Percentiles rank a stretch among this genome's conserved stretches.
Evolutionary conservation across 1,140 invertebrate genomes (phyloP).

Genomic region (Drosophila setifemur): DNA sequence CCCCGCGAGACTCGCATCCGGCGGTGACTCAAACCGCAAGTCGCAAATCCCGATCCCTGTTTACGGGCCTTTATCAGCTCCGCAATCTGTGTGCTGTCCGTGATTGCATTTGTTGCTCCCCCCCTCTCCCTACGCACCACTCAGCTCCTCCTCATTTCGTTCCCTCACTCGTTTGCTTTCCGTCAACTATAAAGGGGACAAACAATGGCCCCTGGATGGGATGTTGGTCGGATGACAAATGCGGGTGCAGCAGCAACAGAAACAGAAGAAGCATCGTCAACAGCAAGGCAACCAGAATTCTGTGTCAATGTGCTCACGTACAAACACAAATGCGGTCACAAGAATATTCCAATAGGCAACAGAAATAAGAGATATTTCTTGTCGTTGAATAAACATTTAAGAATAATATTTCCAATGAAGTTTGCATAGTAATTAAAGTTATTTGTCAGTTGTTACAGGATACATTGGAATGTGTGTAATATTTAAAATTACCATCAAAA

Average conservation of each 20-base stretch:
- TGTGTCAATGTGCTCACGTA: slow-evolving; percentile 53
- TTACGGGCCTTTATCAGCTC: slow-evolving; percentile 51
- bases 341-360: neutral
- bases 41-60: slow-evolving; percentile 1
- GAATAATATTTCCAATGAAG: too few relatives aligned
- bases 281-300: slow-evolving; percentile 42
- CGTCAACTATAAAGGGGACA: slow-evolving; percentile 53
- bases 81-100: slow-evolving; percentile 51
- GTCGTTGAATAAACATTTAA: too few relatives aligned
- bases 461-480: too few relatives aligned
- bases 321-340: neutral
- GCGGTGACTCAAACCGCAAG: slow-evolving; percentile 65
- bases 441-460: too few relatives aligned
- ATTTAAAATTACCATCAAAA: too few relatives aligned
- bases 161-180: slow-evolving; percentile 2
- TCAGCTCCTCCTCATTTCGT: neutral
- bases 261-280: slow-evolving; percentile 9
- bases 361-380: too few relatives aligned
- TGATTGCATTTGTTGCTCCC: slow-evolving; percentile 54
- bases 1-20: slow-evolving; percentile 1
- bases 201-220: slow-evolving; percentile 30
- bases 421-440: too few relatives aligned
- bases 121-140: neutral
- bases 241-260: slow-evolving; percentile 42
- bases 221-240: slow-evolving; percentile 36